Evolutionary conservation across 2,888 invertebrate genomes (phyloP).

Genomic region (Scelioninae gen. 2): DNA sequence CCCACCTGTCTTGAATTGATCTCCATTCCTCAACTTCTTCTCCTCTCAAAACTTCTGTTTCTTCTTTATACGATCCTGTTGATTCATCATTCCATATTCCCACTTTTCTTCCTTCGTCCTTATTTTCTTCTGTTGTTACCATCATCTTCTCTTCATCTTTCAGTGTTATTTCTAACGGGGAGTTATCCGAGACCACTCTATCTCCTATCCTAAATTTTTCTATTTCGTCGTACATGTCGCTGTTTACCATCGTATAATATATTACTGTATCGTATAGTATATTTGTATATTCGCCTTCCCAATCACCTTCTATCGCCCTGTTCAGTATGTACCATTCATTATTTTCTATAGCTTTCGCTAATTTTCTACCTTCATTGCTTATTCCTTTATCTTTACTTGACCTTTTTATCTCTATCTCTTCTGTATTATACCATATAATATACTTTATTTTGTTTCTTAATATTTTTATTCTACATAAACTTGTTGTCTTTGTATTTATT

Average conservation of each 20-base stretch:
- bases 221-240: background rate
- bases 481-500: background rate
- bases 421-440: background rate
- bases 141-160: background rate
- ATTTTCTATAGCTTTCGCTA: background rate
- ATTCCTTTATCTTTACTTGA: background rate
- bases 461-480: background rate
- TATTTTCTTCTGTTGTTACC: too few species aligned
- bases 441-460: background rate
- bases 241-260: background rate
- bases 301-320: background rate
- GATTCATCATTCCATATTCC: background rate
- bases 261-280: background rate
- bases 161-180: background rate
- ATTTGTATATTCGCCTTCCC: background rate
- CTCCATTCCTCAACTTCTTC: background rate
- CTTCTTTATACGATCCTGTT: background rate
- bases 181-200: background rate
- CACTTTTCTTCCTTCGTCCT: background rate
- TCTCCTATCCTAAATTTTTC: background rate
- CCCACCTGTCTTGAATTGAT: too few species aligned
- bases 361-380: background rate
- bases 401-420: background rate
- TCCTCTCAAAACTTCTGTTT: background rate
- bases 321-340: slow-evolving; percentile 1